Conservation (phyloP, 2,888 invertebrate species). For the Orthosia gothica region DNA sequence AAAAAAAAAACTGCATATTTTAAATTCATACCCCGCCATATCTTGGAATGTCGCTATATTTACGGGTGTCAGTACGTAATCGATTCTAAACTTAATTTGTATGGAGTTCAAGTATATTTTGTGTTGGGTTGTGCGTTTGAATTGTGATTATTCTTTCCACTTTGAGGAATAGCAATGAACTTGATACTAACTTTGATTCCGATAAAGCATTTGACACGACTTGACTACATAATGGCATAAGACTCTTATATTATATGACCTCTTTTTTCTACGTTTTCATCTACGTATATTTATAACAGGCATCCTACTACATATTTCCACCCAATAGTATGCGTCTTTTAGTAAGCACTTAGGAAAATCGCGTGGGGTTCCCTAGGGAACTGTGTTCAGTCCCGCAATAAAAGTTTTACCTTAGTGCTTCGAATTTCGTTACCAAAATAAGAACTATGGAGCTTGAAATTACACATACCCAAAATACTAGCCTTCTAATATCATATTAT, state of each 20-base stretch:
- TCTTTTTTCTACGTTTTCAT: neutral
- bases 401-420: neutral
- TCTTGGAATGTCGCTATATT: conserved; percentile 62
- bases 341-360: neutral
- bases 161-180: conserved; percentile 58
- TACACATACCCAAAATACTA: neutral
- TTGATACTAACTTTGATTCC: conserved; percentile 43
- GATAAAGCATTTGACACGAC: conserved; percentile 7
- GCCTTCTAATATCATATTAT: no score
- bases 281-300: neutral
- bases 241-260: neutral
- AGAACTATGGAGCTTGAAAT: neutral
- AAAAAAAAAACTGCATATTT: conserved; percentile 58
- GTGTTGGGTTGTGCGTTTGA: neutral
- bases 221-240: neutral
- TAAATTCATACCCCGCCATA: conserved; percentile 58
- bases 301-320: neutral
- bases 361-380: conserved; percentile 23
- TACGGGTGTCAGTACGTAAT: conserved; percentile 10
- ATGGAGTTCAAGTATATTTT: neutral
- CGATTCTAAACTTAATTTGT: conserved; percentile 43
- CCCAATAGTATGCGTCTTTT: neutral
- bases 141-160: conserved; percentile 25
- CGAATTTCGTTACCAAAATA: neutral
- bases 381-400: neutral